phyloP scores from a whole-genome alignment of 2,797 vertebrate species.

The Enteromius radiatus region DNA sequence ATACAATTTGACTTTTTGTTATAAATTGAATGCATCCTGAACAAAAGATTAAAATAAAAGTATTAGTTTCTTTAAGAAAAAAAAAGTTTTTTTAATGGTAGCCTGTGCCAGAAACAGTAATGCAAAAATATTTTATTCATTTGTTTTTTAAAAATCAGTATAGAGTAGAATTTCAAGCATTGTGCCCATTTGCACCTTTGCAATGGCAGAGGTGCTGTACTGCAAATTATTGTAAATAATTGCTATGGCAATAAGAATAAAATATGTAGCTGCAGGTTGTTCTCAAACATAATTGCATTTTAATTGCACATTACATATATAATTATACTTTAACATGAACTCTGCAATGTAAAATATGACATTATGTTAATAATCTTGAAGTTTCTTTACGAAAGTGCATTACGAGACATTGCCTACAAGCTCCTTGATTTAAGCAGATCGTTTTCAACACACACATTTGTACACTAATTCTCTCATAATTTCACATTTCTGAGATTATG shows the following conservation, averaged over 20 bases:
- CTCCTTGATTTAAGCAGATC: not conserved
- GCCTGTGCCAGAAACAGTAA: slow-evolving; percentile 22
- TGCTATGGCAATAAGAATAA: slow-evolving; percentile 10
- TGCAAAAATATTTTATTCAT: not conserved
- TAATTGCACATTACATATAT: slow-evolving; percentile 13
- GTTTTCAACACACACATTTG: slow-evolving; percentile 18
- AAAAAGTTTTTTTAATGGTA: not conserved
- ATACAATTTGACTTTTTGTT: not conserved
- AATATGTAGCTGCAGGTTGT: slow-evolving; percentile 12
- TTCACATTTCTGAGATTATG: slow-evolving; percentile 1
- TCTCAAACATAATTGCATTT: not conserved
- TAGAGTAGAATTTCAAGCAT: not conserved
- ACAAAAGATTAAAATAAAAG: not conserved
- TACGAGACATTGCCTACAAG: not conserved
- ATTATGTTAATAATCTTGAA: not conserved
- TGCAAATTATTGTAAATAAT: slow-evolving; percentile 3
- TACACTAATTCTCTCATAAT: slow-evolving; percentile 34
- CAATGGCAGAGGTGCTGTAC: not conserved
- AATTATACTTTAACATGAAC: slow-evolving; percentile 19
- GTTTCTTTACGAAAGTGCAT: not conserved
- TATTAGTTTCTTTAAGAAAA: not conserved
- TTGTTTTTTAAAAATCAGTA: not conserved
- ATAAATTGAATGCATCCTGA: not conserved
- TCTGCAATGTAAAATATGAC: not conserved
- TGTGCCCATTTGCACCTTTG: not conserved